Percentiles rank a stretch among this genome's conserved stretches.
Conservation (phyloP, 2,888 invertebrate species). For the Pilophorus perplexus region DNA sequence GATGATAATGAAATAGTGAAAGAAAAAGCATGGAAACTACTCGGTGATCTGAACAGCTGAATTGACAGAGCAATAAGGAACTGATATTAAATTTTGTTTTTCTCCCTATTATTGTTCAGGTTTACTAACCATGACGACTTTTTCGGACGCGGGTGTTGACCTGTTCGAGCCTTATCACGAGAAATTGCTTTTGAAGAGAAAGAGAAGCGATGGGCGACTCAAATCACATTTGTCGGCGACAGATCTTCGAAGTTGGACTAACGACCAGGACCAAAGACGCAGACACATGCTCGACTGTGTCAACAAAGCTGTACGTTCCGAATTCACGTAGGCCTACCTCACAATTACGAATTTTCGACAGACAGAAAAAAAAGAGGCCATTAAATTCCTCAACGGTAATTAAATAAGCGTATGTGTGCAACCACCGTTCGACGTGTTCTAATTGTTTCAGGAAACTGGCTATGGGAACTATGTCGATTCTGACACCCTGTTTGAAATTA, state of each 20-base stretch:
- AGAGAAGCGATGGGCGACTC: constrained; percentile 44
- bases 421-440: no score
- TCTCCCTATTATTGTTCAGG: no score
- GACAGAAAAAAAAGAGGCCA: no score
- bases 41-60: no score
- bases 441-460: no score
- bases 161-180: constrained; percentile 28
- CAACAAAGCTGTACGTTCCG: constrained; percentile 34
- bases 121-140: constrained; percentile 42
- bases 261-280: constrained; percentile 17
- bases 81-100: no score
- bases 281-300: constrained; percentile 29
- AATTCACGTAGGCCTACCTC: background rate
- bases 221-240: constrained; percentile 40
- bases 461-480: no score
- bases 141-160: constrained; percentile 15
- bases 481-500: no score
- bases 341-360: no score
- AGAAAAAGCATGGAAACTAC: no score
- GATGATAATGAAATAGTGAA: no score
- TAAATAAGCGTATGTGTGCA: background rate
- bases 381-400: background rate
- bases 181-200: constrained; percentile 21
- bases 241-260: constrained; percentile 40
- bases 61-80: no score